phyloP scores from a whole-genome alignment of 2,113 vertebrate species.

The Dasyornis broadbenti region DNA sequence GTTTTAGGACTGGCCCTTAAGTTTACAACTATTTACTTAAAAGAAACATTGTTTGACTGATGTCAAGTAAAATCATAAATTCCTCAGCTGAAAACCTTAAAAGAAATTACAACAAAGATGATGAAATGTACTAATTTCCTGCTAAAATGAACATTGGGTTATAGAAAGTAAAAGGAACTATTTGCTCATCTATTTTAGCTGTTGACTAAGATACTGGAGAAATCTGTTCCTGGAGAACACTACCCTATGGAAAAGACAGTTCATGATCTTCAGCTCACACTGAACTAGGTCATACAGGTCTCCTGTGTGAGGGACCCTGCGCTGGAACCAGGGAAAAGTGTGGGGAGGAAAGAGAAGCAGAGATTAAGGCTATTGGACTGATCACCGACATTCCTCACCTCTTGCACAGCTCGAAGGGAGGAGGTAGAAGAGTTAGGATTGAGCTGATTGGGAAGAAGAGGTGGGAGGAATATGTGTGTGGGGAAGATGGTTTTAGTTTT shows the following conservation, averaged over 20 bases:
- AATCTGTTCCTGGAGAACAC: background rate
- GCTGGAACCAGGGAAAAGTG: background rate
- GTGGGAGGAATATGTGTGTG: accelerated
- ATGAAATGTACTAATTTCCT: background rate
- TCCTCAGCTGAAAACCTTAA: background rate
- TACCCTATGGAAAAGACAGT: background rate
- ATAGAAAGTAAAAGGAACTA: background rate
- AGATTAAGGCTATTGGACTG: background rate
- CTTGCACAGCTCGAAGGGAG: accelerated
- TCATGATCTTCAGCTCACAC: accelerated
- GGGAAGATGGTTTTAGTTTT: background rate
- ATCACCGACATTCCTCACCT: background rate
- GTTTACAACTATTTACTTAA: background rate
- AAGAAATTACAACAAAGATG: background rate
- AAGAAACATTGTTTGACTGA: background rate
- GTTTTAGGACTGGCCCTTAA: background rate
- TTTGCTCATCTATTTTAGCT: background rate
- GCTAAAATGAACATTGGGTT: background rate
- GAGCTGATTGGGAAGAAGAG: background rate
- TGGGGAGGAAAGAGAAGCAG: background rate
- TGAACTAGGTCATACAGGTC: background rate
- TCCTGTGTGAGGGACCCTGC: accelerated
- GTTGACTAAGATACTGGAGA: background rate
- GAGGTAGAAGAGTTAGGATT: background rate
- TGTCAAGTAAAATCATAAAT: background rate